Conservation (phyloP, 1,140 invertebrate species). For the Drosophila orena region DNA sequence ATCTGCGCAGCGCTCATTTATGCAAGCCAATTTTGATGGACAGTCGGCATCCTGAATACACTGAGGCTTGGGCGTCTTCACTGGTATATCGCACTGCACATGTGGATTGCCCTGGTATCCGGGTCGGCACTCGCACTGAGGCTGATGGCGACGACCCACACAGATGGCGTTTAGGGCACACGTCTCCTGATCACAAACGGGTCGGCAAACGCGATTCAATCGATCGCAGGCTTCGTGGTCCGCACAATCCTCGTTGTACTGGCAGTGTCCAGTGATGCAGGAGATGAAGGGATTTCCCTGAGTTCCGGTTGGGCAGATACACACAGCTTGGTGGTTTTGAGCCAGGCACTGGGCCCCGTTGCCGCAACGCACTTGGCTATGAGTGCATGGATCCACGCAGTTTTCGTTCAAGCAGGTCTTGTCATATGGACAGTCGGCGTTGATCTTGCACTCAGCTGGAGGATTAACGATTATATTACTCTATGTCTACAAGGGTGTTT, state of each 20-base stretch:
- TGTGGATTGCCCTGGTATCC: constrained; percentile 93
- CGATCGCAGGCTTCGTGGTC: constrained; percentile 94
- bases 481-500: too few relatives aligned
- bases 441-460: constrained; percentile 92
- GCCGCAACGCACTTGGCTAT: constrained; percentile 89
- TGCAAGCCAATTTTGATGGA: constrained; percentile 89
- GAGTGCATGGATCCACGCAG: constrained; percentile 91
- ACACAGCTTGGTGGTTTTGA: constrained; percentile 91
- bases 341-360: constrained; percentile 91
- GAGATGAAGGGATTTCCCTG: constrained; percentile 92
- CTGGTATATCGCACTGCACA: constrained; percentile 88
- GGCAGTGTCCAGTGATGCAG: constrained; percentile 93
- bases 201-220: constrained; percentile 92
- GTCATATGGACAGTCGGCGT: constrained; percentile 94
- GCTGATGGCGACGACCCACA: constrained; percentile 90
- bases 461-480: constrained; percentile 56
- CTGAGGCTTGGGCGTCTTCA: constrained; percentile 86
- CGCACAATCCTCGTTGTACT: constrained; percentile 95
- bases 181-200: constrained; percentile 91
- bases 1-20: constrained; percentile 91
- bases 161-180: constrained; percentile 92
- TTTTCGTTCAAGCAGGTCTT: constrained; percentile 92
- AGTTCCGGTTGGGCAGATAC: constrained; percentile 92
- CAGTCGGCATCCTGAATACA: constrained; percentile 92
- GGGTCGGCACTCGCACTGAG: constrained; percentile 90